Evolutionary conservation across 2,797 vertebrate genomes (phyloP).

Genomic region (Novumbra hubbsi): DNA sequence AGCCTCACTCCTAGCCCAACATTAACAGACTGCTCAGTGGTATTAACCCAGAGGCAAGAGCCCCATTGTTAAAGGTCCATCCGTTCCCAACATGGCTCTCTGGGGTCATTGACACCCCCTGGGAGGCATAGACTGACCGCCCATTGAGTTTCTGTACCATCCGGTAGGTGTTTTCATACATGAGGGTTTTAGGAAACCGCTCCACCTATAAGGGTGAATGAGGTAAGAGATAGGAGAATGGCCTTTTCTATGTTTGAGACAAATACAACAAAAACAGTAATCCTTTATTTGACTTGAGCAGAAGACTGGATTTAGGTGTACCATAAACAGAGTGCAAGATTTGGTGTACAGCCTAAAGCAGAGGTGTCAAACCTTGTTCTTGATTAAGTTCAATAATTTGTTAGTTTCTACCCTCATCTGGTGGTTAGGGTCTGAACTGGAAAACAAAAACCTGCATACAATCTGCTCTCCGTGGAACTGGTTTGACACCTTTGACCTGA

Average conservation of each 20-base stretch:
- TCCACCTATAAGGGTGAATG: background rate
- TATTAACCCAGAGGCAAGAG: background rate
- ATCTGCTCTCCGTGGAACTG: no score
- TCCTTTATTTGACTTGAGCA: background rate
- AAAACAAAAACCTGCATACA: no score
- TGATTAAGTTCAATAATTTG: no score
- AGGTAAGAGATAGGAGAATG: background rate
- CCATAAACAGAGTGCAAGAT: no score
- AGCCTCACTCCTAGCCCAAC: background rate
- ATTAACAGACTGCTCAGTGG: background rate
- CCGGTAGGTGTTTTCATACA: background rate
- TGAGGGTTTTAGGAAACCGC: constrained; percentile 1
- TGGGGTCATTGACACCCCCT: background rate
- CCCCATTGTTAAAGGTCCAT: background rate
- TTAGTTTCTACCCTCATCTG: no score
- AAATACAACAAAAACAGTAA: background rate
- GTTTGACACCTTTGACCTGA: no score
- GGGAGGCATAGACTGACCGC: background rate
- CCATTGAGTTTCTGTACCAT: background rate
- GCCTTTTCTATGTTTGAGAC: background rate
- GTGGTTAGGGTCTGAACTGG: no score
- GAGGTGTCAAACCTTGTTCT: no score
- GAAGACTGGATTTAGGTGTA: no score
- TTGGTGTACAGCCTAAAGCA: background rate
- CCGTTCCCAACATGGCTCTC: no score